phyloP scores from a whole-genome alignment of 2,888 invertebrate species.

The Globia sparganii region DNA sequence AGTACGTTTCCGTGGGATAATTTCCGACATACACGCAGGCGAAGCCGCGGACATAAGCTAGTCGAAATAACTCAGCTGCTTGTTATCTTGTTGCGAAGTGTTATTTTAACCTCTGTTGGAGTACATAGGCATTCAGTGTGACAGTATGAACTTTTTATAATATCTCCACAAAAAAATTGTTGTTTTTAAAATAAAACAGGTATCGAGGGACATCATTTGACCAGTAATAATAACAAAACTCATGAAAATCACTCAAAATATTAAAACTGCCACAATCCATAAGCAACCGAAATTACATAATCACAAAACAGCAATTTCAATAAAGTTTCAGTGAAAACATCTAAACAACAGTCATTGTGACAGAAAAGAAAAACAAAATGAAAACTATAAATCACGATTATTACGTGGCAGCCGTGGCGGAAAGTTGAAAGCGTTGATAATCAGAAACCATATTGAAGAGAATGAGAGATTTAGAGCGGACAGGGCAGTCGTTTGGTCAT shows the following conservation, averaged over 20 bases:
- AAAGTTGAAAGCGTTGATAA: slow-evolving; percentile 67
- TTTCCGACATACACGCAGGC: neutral
- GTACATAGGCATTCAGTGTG: neutral
- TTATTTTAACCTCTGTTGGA: neutral
- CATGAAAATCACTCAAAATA: neutral
- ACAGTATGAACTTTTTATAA: neutral
- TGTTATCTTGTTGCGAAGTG: neutral
- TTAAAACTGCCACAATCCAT: slow-evolving; percentile 2
- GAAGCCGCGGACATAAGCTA: neutral
- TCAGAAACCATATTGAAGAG: slow-evolving; percentile 55
- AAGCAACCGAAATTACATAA: neutral
- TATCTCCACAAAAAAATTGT: accelerated
- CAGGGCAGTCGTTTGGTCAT: slow-evolving; percentile 5
- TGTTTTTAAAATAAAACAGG: neutral
- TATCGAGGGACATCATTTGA: neutral
- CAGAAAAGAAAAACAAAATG: slow-evolving; percentile 58
- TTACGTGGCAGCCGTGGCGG: slow-evolving; percentile 58
- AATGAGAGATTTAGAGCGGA: slow-evolving; percentile 46
- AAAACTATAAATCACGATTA: slow-evolving; percentile 64
- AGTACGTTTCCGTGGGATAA: neutral
- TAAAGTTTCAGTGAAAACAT: slow-evolving; percentile 13
- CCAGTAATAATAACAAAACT: neutral
- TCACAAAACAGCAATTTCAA: slow-evolving; percentile 24
- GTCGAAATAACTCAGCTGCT: neutral
- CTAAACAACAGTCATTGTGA: slow-evolving; percentile 40